Evolutionary conservation across 2,113 vertebrate genomes (phyloP), one percentile per base, ranked within the genome.

Genomic region (Ammodytes marinus): DNA sequence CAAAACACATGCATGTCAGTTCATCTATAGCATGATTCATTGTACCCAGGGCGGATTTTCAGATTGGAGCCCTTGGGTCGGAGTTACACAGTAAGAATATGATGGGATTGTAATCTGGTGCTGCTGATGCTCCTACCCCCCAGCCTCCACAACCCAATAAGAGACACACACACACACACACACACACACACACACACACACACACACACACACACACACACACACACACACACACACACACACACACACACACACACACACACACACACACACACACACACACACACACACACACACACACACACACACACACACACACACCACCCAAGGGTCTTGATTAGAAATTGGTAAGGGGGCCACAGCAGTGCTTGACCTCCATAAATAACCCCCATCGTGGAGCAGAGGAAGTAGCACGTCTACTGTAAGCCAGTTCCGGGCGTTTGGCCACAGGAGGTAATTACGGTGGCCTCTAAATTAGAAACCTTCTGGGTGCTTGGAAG

Each of bases 391-490:
- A 27, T 2, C 40, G 27, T 66, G 49, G 78, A 83, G 72, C 52
- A 52, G 27, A 54, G 79, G 46, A 68, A 81, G 83, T 58, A 27
- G 37, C 47, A 45, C 4, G 50, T 82, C 78, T 77, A 45, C 69
- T 43, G 50, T 53, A 27, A 46, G 65, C 70, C 45, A 0, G 7
- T 80, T 27, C 72, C 42, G 80, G 76, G 70, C 63, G 17, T 88
- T 86, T 86, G 74, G 74, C 85, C 84, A 83, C 69, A 74, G 86
- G 88, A 67, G 80, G 81, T 83, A 75, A 92, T 92, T 91, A 88
- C 46, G 2, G 40, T 1, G 27, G 66, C 60, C 67, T 79, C 67
- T 82, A 70, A 82, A 88, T 89, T 84, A 82, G 81, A 87, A 91
- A 69, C 65, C 47, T 19, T 76, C 54, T 72, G 72, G 71, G 70